Conservation (phyloP, 2,888 invertebrate species). For the Adela reaumurella region DNA sequence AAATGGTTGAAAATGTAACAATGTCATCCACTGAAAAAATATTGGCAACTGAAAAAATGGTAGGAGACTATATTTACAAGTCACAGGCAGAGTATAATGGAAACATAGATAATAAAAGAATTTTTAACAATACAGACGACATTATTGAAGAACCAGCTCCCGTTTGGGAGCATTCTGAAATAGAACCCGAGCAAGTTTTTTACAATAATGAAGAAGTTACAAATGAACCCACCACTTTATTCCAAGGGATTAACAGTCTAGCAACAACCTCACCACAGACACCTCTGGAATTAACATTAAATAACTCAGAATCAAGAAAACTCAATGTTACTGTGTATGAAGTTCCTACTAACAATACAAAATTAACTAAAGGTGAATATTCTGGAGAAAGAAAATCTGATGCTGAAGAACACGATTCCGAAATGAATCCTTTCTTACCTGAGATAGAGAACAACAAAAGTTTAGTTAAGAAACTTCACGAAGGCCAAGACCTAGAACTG, state of each 20-base stretch:
- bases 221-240: slow-evolving; percentile 5
- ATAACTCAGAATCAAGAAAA: slow-evolving; percentile 20
- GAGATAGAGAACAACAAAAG: slow-evolving; percentile 61
- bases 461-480: slow-evolving; percentile 56
- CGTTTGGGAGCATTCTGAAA: slow-evolving; percentile 36
- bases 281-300: not conserved
- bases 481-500: slow-evolving; percentile 48
- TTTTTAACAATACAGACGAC: not conserved
- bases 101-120: too few species aligned
- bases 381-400: slow-evolving; percentile 26
- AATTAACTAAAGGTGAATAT: slow-evolving; percentile 18
- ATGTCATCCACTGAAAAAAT: slow-evolving; percentile 10
- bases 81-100: slow-evolving; percentile 10
- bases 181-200: slow-evolving; percentile 4
- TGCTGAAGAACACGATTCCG: slow-evolving; percentile 45
- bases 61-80: slow-evolving; percentile 38
- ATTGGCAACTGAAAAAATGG: slow-evolving; percentile 2
- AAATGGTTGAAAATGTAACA: not conserved
- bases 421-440: slow-evolving; percentile 66
- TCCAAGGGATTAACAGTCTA: not conserved
- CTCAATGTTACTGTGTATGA: slow-evolving; percentile 45
- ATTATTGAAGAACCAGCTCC: slow-evolving; percentile 26
- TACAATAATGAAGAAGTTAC: not conserved
- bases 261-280: not conserved
- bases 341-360: slow-evolving; percentile 29